Conservation (phyloP, 1,140 invertebrate genomes). For the Temnothorax longispinosus region DNA sequence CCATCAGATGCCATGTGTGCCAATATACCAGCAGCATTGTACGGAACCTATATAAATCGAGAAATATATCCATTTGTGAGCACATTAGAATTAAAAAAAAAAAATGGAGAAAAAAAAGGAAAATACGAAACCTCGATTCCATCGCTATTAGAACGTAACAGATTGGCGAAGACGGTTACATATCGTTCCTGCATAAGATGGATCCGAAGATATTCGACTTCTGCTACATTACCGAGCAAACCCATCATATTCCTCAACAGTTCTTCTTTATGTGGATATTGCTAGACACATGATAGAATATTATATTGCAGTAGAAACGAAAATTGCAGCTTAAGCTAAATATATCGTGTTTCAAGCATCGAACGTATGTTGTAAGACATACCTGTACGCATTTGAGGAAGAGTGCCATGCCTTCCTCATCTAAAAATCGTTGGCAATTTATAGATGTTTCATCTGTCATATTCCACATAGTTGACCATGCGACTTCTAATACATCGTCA, state of each 20-base stretch:
- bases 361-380: conserved; percentile 66
- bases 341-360: background rate
- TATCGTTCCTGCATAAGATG: conserved; percentile 95
- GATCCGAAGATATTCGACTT: conserved; percentile 93
- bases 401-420: conserved; percentile 93
- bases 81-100: background rate
- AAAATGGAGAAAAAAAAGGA: conserved; percentile 19
- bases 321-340: background rate
- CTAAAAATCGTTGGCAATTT: conserved; percentile 96
- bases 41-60: conserved; percentile 90
- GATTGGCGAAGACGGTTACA: conserved; percentile 93
- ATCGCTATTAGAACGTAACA: conserved; percentile 94
- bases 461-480: conserved; percentile 99
- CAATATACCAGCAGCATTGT: conserved; percentile 98
- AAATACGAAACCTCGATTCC: conserved; percentile 93
- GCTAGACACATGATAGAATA: conserved; percentile 85
- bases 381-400: conserved; percentile 94
- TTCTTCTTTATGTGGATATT: conserved; percentile 95
- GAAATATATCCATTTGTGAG: background rate
- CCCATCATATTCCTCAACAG: conserved; percentile 98
- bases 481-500: conserved; percentile 98
- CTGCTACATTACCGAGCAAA: conserved; percentile 97
- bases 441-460: conserved; percentile 98
- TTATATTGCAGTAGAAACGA: conserved; percentile 27
- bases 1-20: conserved; percentile 98